These are phyloP conservation scores for Theocolax elegans DNA, from an alignment of 1,140 invertebrate genomes.

Conservation along the genomic window DNA sequence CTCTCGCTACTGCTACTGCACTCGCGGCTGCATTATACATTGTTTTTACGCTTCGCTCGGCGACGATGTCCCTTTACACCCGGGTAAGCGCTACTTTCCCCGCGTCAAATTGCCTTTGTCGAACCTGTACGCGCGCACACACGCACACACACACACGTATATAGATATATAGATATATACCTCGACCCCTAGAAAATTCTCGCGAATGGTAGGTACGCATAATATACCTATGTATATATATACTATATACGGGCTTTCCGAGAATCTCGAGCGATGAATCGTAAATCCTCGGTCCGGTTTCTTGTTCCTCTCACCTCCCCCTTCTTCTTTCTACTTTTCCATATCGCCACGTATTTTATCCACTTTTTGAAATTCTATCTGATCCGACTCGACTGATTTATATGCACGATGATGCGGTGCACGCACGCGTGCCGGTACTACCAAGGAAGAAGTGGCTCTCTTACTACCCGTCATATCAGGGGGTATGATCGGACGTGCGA, in stretches of 20 bases:
- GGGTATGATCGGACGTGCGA: conserved; percentile 58
- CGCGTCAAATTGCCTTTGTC: too few species aligned
- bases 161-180: too few species aligned
- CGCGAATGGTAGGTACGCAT: too few species aligned
- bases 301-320: conserved; percentile 8
- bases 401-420: conserved; percentile 61
- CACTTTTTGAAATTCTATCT: conserved; percentile 65
- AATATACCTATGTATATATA: too few species aligned
- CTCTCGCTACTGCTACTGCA: not conserved
- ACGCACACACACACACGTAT: not conserved
- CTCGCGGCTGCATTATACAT: conserved; percentile 51
- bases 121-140: conserved; percentile 8
- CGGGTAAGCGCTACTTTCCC: not conserved
- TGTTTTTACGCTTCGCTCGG: conserved; percentile 57
- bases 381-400: conserved; percentile 65
- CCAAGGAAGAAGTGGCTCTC: conserved; percentile 58
- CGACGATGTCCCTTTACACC: not conserved
- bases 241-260: too few species aligned
- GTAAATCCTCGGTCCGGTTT: conserved; percentile 41
- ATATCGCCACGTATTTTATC: conserved; percentile 64
- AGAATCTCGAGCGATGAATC: conserved; percentile 30
- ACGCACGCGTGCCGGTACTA: conserved; percentile 67
- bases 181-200: too few species aligned
- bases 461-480: conserved; percentile 58
- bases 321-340: conserved; percentile 51